These are phyloP conservation scores for Drosophila burlai DNA, from an alignment of 1,140 invertebrate species.

Conservation along the genomic window DNA sequence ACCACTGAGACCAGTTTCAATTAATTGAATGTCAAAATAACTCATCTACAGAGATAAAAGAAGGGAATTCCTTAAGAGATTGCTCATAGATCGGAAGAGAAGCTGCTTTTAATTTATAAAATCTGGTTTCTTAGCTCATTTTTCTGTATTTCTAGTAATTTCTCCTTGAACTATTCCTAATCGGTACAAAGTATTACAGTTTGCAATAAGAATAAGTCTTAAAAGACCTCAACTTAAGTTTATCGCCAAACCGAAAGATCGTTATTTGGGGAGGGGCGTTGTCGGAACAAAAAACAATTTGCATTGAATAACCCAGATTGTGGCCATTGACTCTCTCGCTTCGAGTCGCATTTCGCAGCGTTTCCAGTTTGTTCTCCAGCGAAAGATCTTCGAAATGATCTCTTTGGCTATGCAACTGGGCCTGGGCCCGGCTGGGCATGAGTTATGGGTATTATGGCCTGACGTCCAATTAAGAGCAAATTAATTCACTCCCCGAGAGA, in stretches of 20 bases:
- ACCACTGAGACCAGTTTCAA: constrained; percentile 19
- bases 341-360: constrained; percentile 39
- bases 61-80: not conserved
- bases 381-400: constrained; percentile 41
- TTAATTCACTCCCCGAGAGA: constrained; percentile 33
- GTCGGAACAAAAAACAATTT: constrained; percentile 40
- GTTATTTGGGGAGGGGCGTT: constrained; percentile 26
- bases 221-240: constrained; percentile 24
- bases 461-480: constrained; percentile 43
- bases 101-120: too few relatives aligned
- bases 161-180: not conserved
- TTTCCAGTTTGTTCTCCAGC: constrained; percentile 48
- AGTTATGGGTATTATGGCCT: constrained; percentile 27
- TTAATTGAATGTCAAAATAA: constrained; percentile 25
- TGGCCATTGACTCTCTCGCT: constrained; percentile 44
- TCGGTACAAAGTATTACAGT: not conserved
- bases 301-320: constrained; percentile 63
- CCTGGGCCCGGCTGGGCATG: constrained; percentile 21
- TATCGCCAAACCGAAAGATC: constrained; percentile 30
- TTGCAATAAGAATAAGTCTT: not conserved
- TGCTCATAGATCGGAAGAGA: not conserved
- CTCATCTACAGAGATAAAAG: not conserved
- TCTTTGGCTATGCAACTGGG: constrained; percentile 44
- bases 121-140: not conserved
- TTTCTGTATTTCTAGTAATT: not conserved